Evolutionary conservation across 2,797 vertebrate species (phyloP), one percentile per base, ranked within the genome.

Genomic region (Anabacerthia variegaticeps): DNA sequence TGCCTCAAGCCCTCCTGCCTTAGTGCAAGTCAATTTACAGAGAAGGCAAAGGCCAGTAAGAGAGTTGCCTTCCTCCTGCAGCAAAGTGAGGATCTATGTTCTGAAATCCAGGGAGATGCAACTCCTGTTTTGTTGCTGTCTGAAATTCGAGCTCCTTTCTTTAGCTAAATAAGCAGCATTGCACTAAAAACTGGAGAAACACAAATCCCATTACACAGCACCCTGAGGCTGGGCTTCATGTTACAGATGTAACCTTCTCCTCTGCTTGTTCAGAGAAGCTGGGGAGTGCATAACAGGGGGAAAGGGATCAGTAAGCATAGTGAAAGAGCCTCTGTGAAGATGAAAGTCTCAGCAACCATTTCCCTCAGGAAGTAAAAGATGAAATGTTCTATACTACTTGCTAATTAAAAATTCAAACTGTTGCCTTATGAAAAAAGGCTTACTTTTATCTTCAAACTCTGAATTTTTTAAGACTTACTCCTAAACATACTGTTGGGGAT

Each of bases 151-250:
- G 72, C 93, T 88, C 72, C 58, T 83, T 85, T 92, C 75, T 96
- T 89, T 66, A 92, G 78, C 82, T 83, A 92, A 95, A 88, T 88
- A 94, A 96, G 87, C 62, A 85, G 81, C 81, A 85, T 44, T 85
- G 87, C 91, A 85, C 81, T 89, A 91, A 94, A 96, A 96, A 87
- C 68, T 26, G 84, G 80, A 96, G 88, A 91, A 91, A 89, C 91
- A 55, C 94, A 95, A 96, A 94, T 94, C 95, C 89, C 85, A 91
- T 96, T 93, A 93, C 68, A 91, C 2, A 89, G 89, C 78, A 93
- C 86, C 94, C 95, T 12, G 81, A 85, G 92, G 94, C 91, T 83
- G 78, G 43, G 93, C 95, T 93, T 93, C 95, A 84, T 21, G 75
- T 96, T 94, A 92, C 94, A 83, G 85, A 84, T 48, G 79, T 68